Conservation (phyloP, 2,888 invertebrate genomes). For the Metopia argyrocephala region DNA sequence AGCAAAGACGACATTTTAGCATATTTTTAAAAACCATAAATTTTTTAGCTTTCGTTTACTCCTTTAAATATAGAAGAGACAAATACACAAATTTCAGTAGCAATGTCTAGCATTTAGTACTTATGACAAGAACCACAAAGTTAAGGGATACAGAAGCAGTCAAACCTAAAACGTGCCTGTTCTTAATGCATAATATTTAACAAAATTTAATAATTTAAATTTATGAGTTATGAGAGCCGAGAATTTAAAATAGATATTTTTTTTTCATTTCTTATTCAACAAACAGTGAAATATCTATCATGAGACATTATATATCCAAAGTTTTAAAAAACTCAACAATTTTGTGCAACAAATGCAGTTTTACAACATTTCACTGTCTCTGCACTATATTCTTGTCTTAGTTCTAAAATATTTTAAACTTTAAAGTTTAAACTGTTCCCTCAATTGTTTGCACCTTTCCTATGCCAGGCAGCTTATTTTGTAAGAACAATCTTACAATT, state of each 20-base stretch:
- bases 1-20: too few relatives aligned
- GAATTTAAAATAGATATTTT: neutral
- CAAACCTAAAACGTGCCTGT: constrained; percentile 50
- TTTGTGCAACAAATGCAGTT: neutral
- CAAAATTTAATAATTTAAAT: constrained; percentile 59
- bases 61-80: neutral
- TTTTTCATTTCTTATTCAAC: neutral
- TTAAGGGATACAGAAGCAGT: neutral
- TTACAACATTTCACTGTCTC: neutral
- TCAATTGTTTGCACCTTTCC: too few relatives aligned
- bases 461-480: too few relatives aligned
- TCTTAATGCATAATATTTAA: constrained; percentile 50
- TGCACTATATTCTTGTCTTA: neutral
- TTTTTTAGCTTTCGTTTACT: neutral
- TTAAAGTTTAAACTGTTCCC: neutral
- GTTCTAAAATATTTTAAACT: neutral
- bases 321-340: neutral
- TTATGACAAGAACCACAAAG: constrained; percentile 44
- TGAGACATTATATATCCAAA: too few relatives aligned
- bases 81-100: constrained; percentile 42
- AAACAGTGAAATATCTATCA: neutral
- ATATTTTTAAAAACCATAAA: constrained; percentile 29
- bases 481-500: constrained; percentile 12
- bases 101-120: constrained; percentile 47
- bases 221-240: constrained; percentile 3